Conservation (phyloP, 1,140 invertebrate species). For the Harlomillsia oculata region DNA sequence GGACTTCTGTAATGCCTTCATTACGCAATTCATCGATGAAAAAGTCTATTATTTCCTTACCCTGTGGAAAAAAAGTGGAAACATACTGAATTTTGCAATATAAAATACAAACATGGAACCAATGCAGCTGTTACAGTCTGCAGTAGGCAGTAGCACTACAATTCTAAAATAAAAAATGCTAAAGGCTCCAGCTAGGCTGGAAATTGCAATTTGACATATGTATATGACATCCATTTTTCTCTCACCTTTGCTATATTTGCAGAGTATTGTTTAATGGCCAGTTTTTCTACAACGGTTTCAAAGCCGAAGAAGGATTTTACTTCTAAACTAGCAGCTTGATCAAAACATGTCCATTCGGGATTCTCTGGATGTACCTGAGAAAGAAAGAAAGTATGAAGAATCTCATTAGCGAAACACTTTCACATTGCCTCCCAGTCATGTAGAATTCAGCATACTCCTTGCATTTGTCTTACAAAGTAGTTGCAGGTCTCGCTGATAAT, state of each 20-base stretch:
- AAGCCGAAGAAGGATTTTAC: slow-evolving; percentile 96
- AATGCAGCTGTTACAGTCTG: background rate
- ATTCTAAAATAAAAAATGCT: background rate
- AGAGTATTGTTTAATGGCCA: slow-evolving; percentile 95
- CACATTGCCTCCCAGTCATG: too few species aligned
- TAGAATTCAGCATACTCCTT: too few species aligned
- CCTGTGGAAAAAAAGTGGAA: slow-evolving; percentile 45
- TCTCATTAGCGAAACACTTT: background rate
- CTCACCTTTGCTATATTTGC: slow-evolving; percentile 78
- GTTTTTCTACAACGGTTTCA: slow-evolving; percentile 88
- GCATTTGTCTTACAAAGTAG: slow-evolving; percentile 83
- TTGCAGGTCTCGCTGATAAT: slow-evolving; percentile 81
- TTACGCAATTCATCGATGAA: slow-evolving; percentile 73
- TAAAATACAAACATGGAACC: slow-evolving; percentile 2
- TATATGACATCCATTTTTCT: too few species aligned
- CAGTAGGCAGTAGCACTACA: too few species aligned
- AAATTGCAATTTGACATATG: background rate
- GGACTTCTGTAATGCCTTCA: slow-evolving; percentile 64
- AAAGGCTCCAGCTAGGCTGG: background rate
- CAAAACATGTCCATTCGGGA: slow-evolving; percentile 91
- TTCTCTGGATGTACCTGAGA: slow-evolving; percentile 86
- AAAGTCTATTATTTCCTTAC: slow-evolving; percentile 91
- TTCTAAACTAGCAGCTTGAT: slow-evolving; percentile 84
- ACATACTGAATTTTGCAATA: background rate
- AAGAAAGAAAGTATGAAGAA: too few species aligned